These are phyloP conservation scores for Amblyjoppa proteus DNA, from an alignment of 2,888 invertebrate genomes.

Conservation along the genomic window DNA sequence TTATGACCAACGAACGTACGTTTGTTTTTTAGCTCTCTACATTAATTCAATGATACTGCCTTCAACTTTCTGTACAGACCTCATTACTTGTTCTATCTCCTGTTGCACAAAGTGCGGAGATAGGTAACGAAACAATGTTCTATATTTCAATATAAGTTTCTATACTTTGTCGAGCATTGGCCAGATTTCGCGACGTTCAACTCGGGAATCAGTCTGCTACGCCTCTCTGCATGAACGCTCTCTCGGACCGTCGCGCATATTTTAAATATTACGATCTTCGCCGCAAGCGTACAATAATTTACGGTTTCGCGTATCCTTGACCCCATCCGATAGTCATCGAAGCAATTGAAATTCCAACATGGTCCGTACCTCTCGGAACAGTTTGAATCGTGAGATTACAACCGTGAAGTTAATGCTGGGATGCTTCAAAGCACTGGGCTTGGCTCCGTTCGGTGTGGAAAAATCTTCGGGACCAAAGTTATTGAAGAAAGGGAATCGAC, in stretches of 20 bases:
- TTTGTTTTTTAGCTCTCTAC: neutral
- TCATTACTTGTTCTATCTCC: too few relatives aligned
- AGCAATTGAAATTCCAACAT: neutral
- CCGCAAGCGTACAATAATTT: too few relatives aligned
- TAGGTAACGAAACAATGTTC: neutral
- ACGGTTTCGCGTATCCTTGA: too few relatives aligned
- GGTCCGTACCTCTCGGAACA: neutral
- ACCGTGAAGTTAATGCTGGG: neutral
- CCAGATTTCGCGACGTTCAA: too few relatives aligned
- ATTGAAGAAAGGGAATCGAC: neutral
- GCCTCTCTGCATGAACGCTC: too few relatives aligned
- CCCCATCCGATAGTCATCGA: neutral
- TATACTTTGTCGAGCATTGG: too few relatives aligned
- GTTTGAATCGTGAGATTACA: neutral
- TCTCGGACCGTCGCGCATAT: too few relatives aligned
- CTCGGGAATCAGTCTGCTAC: too few relatives aligned
- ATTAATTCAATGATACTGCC: neutral
- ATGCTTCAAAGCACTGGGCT: slow-evolving; percentile 9
- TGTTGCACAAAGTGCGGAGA: neutral
- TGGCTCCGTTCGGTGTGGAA: slow-evolving; percentile 15
- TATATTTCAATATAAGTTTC: neutral
- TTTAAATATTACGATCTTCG: neutral
- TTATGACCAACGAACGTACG: too few relatives aligned
- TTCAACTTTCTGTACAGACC: too few relatives aligned
- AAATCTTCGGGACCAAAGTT: neutral